A percentile compares a stretch with the other conserved stretches of the same genome.
These are phyloP conservation scores for Chironomus tepperi DNA, from an alignment of 1,140 invertebrate species.

Conservation along the genomic window DNA sequence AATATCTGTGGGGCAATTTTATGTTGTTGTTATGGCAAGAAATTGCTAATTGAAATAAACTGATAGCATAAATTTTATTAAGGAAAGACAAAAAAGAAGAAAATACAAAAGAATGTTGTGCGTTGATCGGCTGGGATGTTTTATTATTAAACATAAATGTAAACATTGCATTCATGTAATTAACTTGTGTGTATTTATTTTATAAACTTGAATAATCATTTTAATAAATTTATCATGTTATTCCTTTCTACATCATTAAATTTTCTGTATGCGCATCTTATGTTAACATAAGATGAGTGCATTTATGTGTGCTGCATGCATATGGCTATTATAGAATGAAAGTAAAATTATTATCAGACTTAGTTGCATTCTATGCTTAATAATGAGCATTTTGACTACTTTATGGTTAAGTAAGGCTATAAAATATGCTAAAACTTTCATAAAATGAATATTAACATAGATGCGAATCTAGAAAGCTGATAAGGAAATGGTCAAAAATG, in stretches of 20 bases:
- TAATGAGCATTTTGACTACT: too few species aligned
- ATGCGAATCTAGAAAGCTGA: too few species aligned
- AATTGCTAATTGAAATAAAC: slow-evolving; percentile 1
- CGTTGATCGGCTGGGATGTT: background rate
- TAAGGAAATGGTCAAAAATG: too few species aligned
- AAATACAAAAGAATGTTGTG: slow-evolving; percentile 9
- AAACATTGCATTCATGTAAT: slow-evolving; percentile 7
- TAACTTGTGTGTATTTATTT: background rate
- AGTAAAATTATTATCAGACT: background rate
- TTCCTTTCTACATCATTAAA: slow-evolving; percentile 14
- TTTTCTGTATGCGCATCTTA: background rate
- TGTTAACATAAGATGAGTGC: too few species aligned
- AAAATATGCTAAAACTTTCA: too few species aligned
- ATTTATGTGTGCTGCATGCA: background rate
- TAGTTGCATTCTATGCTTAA: too few species aligned
- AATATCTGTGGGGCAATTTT: background rate
- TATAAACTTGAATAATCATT: slow-evolving; percentile 14
- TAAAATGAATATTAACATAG: too few species aligned
- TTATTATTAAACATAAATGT: slow-evolving; percentile 15
- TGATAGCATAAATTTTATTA: slow-evolving; percentile 5
- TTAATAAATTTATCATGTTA: slow-evolving; percentile 15
- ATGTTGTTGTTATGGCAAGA: background rate
- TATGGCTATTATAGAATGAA: background rate
- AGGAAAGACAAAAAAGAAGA: background rate
- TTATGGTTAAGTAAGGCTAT: too few species aligned